Evolutionary conservation across 2,888 invertebrate species (phyloP).

Genomic region (Aphidius colemani): DNA sequence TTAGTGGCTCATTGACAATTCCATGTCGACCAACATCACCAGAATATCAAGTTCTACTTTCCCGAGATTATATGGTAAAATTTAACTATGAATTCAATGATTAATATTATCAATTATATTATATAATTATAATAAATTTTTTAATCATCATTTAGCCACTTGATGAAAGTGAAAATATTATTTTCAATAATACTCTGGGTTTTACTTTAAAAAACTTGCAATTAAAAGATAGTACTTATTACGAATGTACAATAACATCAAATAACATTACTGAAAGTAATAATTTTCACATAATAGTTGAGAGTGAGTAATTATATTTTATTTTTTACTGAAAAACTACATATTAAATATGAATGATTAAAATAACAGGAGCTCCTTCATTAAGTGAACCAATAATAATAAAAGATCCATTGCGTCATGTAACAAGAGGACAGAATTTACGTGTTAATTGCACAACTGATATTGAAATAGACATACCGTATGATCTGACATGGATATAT

Average conservation of each 20-base stretch:
- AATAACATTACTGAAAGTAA: conserved; percentile 29
- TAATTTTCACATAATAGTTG: not conserved
- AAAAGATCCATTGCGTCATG: conserved; percentile 38
- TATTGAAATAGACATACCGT: conserved; percentile 33
- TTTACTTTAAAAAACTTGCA: conserved; percentile 54
- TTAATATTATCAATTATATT: too few relatives aligned
- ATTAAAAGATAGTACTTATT: conserved; percentile 44
- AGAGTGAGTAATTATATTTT: not conserved
- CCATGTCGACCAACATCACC: conserved; percentile 72
- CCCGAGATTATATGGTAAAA: conserved; percentile 10
- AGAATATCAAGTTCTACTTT: conserved; percentile 60
- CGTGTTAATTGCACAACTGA: conserved; percentile 44
- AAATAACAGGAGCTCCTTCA: conserved; percentile 31
- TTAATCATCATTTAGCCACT: conserved; percentile 28
- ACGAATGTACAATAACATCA: not conserved
- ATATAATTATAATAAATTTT: too few relatives aligned
- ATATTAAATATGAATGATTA: too few relatives aligned
- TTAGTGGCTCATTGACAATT: conserved; percentile 60
- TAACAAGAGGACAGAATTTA: conserved; percentile 47
- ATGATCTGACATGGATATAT: conserved; percentile 42
- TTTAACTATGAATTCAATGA: not conserved
- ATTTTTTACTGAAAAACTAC: too few relatives aligned
- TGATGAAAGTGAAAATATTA: conserved; percentile 44
- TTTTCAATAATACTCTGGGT: conserved; percentile 61
- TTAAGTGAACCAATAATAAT: conserved; percentile 37